Conservation (phyloP, 2,113 vertebrate genomes). For the Opisthocomus hoazin region DNA sequence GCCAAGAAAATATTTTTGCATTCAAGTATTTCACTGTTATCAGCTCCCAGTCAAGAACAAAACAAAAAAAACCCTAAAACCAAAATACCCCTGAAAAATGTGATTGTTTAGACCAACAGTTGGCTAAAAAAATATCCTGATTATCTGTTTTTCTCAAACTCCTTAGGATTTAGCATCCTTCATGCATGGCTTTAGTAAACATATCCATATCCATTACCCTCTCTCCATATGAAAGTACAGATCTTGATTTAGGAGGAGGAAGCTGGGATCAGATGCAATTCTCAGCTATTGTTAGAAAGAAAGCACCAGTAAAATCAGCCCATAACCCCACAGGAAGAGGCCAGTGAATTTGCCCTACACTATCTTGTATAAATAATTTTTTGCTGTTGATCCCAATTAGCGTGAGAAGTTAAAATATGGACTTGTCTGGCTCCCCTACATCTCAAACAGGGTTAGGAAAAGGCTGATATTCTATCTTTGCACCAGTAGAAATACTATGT, state of each 20-base stretch:
- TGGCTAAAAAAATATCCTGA: not conserved
- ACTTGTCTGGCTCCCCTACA: not conserved
- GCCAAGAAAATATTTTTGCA: constrained; percentile 34
- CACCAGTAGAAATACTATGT: not conserved
- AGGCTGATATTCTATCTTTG: not conserved
- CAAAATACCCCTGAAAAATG: not conserved
- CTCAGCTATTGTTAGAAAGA: not conserved
- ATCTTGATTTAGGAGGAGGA: not conserved
- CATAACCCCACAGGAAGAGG: not conserved
- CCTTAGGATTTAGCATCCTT: not conserved
- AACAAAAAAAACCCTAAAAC: not conserved
- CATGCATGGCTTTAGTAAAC: not conserved
- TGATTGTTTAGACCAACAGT: not conserved
- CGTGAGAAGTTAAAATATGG: not conserved
- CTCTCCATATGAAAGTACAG: not conserved
- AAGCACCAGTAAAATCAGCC: not conserved
- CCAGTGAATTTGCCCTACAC: not conserved
- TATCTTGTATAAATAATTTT: not conserved
- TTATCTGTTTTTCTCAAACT: constrained; percentile 1
- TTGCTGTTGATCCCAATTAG: not conserved
- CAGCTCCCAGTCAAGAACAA: not conserved
- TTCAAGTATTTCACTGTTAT: not conserved
- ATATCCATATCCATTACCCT: not conserved
- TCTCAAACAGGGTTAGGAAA: not conserved
- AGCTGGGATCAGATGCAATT: not conserved